These are phyloP conservation scores for Battus philenor DNA, from an alignment of 1,140 invertebrate genomes.

Conservation along the genomic window DNA sequence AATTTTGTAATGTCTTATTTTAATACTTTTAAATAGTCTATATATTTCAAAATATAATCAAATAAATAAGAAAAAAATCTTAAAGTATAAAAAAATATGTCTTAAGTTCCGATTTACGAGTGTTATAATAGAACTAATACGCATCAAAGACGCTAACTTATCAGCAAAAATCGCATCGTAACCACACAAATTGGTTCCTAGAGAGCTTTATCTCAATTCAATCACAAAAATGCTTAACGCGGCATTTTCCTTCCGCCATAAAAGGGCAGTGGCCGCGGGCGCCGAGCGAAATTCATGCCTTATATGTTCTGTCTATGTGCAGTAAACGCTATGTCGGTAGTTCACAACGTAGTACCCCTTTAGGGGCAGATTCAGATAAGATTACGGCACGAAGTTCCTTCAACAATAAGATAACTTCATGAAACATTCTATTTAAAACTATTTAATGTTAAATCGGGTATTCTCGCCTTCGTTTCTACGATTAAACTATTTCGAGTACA, in stretches of 20 bases:
- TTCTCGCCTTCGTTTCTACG: no score
- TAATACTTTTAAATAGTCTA: not conserved
- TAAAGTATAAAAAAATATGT: not conserved
- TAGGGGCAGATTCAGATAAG: conserved; percentile 11
- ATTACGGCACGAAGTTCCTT: conserved; percentile 10
- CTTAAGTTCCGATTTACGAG: not conserved
- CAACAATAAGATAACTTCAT: not conserved
- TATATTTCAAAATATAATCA: not conserved
- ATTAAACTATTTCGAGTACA: no score
- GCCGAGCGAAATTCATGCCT: conserved; percentile 19
- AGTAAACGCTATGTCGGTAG: conserved; percentile 13
- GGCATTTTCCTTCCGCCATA: conserved; percentile 18
- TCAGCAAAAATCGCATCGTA: conserved; percentile 11
- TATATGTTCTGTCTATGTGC: conserved; percentile 10
- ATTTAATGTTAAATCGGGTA: no score
- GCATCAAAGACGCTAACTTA: conserved; percentile 4
- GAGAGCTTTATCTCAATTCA: conserved; percentile 20
- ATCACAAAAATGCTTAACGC: conserved; percentile 26
- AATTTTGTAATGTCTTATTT: no score
- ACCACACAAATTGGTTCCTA: conserved; percentile 18
- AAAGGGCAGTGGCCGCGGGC: conserved; percentile 20
- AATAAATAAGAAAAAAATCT: not conserved
- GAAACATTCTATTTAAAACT: no score
- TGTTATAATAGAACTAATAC: not conserved
- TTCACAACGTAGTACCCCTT: conserved; percentile 11